Evolutionary conservation across 2,888 invertebrate species (phyloP).

Genomic region (Andrena minutula): DNA sequence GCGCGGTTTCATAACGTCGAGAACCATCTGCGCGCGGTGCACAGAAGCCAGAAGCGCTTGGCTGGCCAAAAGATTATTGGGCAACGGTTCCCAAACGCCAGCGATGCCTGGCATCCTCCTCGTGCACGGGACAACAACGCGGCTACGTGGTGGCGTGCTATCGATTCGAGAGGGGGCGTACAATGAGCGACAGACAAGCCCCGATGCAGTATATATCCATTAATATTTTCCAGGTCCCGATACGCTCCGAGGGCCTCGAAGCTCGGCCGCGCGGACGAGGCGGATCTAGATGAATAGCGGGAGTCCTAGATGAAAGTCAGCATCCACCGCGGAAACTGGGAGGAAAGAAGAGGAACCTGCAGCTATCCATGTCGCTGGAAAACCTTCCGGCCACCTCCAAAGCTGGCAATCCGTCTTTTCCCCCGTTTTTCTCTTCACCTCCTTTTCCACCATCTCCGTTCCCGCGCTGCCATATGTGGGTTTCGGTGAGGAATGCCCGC

Average conservation of each 20-base stretch:
- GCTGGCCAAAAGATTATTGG: conserved; percentile 63
- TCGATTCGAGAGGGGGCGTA: conserved; percentile 75
- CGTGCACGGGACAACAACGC: conserved; percentile 28
- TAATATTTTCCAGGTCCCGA: conserved; percentile 71
- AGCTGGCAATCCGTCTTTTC: not conserved
- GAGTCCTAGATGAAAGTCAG: conserved; percentile 23
- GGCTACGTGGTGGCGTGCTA: conserved; percentile 68
- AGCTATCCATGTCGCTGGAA: not conserved
- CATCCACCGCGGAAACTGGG: not conserved
- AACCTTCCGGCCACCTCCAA: not conserved
- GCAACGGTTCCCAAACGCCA: conserved; percentile 46
- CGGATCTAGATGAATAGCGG: conserved; percentile 27
- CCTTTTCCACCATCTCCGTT: not conserved
- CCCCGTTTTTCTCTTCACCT: not conserved
- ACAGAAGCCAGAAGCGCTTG: conserved; percentile 20
- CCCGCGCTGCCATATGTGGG: conserved; percentile 5
- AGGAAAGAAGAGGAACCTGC: conserved; percentile 1
- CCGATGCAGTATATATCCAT: conserved; percentile 70
- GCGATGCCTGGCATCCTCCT: conserved; percentile 19
- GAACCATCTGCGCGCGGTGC: conserved; percentile 46
- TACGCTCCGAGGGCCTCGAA: conserved; percentile 41
- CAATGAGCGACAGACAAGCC: conserved; percentile 71
- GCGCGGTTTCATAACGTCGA: conserved; percentile 57
- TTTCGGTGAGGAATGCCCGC: conserved; percentile 16
- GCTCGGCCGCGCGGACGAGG: conserved; percentile 25